phyloP scores from a whole-genome alignment of 2,113 vertebrate species.

The Perognathus longimembris region DNA sequence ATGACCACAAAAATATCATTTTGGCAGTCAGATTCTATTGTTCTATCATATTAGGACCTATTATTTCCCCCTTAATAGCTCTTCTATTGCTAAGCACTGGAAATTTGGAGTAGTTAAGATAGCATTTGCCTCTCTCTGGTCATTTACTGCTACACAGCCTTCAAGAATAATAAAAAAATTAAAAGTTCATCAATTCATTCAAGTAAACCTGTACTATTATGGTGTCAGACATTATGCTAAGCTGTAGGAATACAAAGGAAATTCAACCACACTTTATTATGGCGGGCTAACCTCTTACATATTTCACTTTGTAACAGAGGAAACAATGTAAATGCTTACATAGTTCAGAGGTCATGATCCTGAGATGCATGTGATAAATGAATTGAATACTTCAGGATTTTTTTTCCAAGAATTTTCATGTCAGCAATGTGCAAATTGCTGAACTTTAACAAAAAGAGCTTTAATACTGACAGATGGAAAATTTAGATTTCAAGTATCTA shows the following conservation, averaged over 20 bases:
- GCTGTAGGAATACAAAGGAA: neutral
- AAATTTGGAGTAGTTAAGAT: neutral
- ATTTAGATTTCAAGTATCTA: conserved; percentile 38
- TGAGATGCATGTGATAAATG: conserved; percentile 51
- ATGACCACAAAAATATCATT: neutral
- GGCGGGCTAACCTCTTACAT: conserved; percentile 24
- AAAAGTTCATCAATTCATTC: neutral
- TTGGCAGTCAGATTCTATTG: neutral
- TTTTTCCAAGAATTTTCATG: conserved; percentile 52
- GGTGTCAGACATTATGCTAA: neutral
- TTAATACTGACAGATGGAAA: conserved; percentile 52
- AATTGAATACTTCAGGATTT: conserved; percentile 26
- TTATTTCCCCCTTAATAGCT: neutral
- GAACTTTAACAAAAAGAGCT: conserved; percentile 59
- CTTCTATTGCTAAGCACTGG: neutral
- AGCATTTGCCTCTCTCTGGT: neutral
- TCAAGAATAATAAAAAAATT: conserved; percentile 10
- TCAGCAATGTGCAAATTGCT: conserved; percentile 60
- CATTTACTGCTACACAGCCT: neutral
- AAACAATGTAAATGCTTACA: neutral
- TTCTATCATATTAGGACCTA: conserved; percentile 8
- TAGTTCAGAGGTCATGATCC: conserved; percentile 38
- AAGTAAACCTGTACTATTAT: neutral
- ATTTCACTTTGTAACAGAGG: conserved; percentile 48
- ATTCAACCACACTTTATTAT: conserved; percentile 2